Base-by-base conservation (phyloP, 2,113 vertebrate genomes). In the Dicentrarchus labrax region DNA sequence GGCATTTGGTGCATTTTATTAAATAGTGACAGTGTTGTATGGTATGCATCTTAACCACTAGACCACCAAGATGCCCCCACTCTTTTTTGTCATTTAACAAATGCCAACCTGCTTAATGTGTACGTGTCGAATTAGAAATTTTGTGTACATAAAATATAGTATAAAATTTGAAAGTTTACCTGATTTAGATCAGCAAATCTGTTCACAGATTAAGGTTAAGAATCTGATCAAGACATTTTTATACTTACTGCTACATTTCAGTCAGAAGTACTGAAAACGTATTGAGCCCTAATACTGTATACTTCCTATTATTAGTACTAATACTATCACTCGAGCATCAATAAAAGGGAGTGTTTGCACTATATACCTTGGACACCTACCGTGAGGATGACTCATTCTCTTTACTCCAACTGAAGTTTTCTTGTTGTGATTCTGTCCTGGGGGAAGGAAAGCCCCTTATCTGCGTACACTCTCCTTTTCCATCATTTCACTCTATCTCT, bases 401-500 rank as follows among this genome's bases (percentile, higher is more conserved):
- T 53, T 11, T 73, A 88, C 54, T 61, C 10, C 4, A 80, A 8
- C 43, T 41, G 61, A 84, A 62, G 75, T 80, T 87, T 73, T 75
- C 59, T 69, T 51, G 41, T 64, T 74, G 17, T 45, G 15, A 66
- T 62, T 79, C 50, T 56, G 24, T 69, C 82, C 47, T n/a, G 13
- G 4, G 45, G 48, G 30, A 67, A 66, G 67, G 47, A 69, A 80
- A 76, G 10, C 65, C 43, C 68, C 56, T 79, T 78, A 90, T 87
- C 86, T 82, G 53, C 2, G 3, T 38, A 21, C 69, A 4, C 38
- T 45, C n/a, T 79, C 43, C 62, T 57, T 77, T 65, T 64, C 78
- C 76, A 76, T 73, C 82, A 64, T 76, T 88, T 81, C 24, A 45
- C 38, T 84, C 53, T 74, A 56, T 84, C 72, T 76, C 60, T 57